Evolutionary conservation across 2,113 vertebrate species (phyloP).

Genomic region (Asarcornis scutulata): DNA sequence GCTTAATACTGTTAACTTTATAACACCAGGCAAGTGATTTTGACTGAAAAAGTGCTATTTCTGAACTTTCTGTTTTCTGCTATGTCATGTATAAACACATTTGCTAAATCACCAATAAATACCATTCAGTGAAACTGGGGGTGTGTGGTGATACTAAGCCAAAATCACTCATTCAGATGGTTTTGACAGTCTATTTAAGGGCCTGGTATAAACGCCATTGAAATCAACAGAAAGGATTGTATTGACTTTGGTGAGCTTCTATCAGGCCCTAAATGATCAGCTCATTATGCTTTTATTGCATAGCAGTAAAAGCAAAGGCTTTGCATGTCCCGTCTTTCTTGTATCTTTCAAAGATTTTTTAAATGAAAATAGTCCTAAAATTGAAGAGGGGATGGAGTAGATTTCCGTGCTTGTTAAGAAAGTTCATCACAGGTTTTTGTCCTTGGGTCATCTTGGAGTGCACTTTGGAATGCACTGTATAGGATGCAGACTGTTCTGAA

Average conservation of each 20-base stretch:
- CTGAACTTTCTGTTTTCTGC: slow-evolving; percentile 34
- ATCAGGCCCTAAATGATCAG: neutral
- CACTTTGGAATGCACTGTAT: neutral
- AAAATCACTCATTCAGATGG: neutral
- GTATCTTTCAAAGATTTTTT: neutral
- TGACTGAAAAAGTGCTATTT: slow-evolving; percentile 28
- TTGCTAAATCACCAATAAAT: neutral
- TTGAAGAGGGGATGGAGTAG: neutral
- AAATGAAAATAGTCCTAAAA: neutral
- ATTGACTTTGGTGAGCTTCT: slow-evolving; percentile 21
- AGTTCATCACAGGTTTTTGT: neutral
- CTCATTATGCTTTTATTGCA: slow-evolving; percentile 38
- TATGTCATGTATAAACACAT: neutral
- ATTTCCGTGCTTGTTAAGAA: slow-evolving; percentile 1
- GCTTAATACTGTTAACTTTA: slow-evolving; percentile 19
- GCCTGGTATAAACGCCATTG: neutral
- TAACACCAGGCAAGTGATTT: slow-evolving; percentile 36
- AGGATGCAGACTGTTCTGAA: neutral
- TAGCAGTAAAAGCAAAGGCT: slow-evolving; percentile 28
- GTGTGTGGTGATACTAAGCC: neutral
- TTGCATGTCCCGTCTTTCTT: slow-evolving; percentile 15
- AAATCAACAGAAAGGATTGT: neutral
- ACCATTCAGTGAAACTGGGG: neutral
- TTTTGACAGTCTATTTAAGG: neutral
- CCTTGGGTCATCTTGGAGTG: neutral